These are phyloP conservation scores for Aphelenchoides avenae DNA, from an alignment of 1,140 invertebrate species.

Conservation along the genomic window DNA sequence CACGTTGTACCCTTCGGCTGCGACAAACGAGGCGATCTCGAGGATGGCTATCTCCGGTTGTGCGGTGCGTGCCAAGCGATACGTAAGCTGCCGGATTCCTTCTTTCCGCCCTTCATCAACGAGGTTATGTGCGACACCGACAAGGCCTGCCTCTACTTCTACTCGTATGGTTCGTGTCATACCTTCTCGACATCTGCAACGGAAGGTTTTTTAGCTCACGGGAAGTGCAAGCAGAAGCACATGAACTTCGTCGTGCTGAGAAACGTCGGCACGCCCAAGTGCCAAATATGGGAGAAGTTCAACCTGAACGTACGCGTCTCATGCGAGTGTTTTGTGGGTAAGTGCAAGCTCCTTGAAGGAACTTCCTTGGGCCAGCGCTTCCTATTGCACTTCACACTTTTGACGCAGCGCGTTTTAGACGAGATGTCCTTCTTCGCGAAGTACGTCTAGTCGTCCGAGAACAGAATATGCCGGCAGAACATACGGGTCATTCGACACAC, in stretches of 20 bases:
- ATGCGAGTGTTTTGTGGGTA: conserved; percentile 59
- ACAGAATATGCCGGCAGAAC: too few relatives aligned
- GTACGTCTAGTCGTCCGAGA: too few relatives aligned
- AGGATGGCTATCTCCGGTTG: conserved; percentile 56
- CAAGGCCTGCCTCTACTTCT: conserved; percentile 59
- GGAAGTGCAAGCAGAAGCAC: conserved; percentile 59
- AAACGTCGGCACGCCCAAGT: conserved; percentile 55
- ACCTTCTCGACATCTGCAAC: not conserved
- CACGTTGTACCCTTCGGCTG: conserved; percentile 59
- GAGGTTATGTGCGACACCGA: conserved; percentile 59
- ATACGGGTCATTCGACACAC: too few relatives aligned
- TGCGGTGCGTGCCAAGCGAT: conserved; percentile 58
- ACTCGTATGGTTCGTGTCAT: conserved; percentile 54
- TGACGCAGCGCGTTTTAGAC: conserved; percentile 33
- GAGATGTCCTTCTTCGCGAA: conserved; percentile 60
- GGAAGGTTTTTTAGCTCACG: conserved; percentile 53
- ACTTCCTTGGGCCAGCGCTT: not conserved
- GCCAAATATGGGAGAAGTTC: conserved; percentile 59
- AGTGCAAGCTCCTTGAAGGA: conserved; percentile 10
- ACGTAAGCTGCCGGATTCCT: conserved; percentile 54
- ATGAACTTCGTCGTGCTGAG: conserved; percentile 59
- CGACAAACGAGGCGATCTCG: conserved; percentile 53
- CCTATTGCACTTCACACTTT: conserved; percentile 2
- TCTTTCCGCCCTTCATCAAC: conserved; percentile 59
- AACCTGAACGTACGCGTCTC: conserved; percentile 59